These are phyloP conservation scores for Luffia ferchaultella DNA, from an alignment of 2,888 invertebrate species.

Conservation along the genomic window DNA sequence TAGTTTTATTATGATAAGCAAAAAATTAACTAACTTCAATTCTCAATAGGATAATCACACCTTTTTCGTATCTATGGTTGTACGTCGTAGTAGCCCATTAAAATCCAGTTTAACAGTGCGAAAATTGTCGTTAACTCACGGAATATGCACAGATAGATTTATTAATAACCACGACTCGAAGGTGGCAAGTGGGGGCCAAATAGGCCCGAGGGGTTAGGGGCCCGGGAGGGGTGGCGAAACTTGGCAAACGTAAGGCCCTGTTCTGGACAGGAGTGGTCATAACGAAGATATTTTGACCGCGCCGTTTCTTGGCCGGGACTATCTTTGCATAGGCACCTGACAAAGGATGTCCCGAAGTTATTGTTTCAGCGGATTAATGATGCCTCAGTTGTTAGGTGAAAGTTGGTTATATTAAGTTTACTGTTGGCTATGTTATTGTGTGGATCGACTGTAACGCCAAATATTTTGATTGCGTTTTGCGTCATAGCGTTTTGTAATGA, in stretches of 20 bases:
- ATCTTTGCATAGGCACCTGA: conserved; percentile 25
- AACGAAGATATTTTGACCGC: conserved; percentile 66
- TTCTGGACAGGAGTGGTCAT: conserved; percentile 62
- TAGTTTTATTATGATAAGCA: too few species aligned
- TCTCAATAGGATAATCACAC: too few species aligned
- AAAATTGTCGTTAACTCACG: conserved; percentile 44
- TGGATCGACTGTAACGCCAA: too few species aligned
- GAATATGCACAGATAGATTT: conserved; percentile 62
- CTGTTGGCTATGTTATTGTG: too few species aligned
- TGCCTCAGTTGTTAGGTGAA: conserved; percentile 6
- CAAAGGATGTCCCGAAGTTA: conserved; percentile 42
- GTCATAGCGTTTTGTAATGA: too few species aligned
- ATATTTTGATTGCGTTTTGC: too few species aligned
- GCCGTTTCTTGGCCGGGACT: conserved; percentile 33
- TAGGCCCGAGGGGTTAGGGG: conserved; percentile 33
- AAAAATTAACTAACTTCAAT: too few species aligned
- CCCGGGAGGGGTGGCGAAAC: conserved; percentile 31
- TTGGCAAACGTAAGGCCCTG: conserved; percentile 59
- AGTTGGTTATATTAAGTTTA: not conserved
- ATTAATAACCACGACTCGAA: conserved; percentile 44
- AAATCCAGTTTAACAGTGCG: conserved; percentile 24
- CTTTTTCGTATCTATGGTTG: too few species aligned
- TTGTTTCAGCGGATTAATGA: conserved; percentile 30
- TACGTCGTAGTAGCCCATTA: conserved; percentile 30
- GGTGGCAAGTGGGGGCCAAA: conserved; percentile 24